Evolutionary conservation across 2,113 vertebrate species (phyloP).

Genomic region (Chrysochloris asiatica): DNA sequence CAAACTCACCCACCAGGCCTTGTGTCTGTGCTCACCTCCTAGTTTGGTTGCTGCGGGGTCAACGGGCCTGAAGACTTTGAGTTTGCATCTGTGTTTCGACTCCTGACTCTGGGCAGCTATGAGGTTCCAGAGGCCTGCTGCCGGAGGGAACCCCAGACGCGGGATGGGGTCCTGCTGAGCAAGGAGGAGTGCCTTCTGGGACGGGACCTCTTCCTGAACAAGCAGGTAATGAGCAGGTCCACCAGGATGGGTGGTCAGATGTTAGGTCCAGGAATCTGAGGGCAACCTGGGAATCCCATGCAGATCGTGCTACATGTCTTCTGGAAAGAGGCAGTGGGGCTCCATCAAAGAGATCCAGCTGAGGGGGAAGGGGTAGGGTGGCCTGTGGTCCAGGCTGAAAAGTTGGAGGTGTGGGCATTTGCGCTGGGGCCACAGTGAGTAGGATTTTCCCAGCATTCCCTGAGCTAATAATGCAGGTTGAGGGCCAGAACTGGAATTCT

Average conservation of each 20-base stretch:
- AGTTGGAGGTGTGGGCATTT: not conserved
- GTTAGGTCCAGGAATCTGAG: not conserved
- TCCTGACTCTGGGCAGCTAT: conserved; percentile 74
- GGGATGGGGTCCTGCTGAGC: conserved; percentile 82
- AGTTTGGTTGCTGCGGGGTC: conserved; percentile 97
- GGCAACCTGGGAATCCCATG: not conserved
- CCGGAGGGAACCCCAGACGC: conserved; percentile 85
- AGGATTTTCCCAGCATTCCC: not conserved
- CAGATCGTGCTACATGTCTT: accelerated
- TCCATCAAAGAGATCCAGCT: too few relatives aligned
- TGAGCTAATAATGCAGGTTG: not conserved
- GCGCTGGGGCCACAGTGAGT: not conserved
- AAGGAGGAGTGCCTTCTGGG: conserved; percentile 88
- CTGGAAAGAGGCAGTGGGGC: accelerated
- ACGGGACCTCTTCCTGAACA: conserved; percentile 86
- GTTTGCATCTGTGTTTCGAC: conserved; percentile 83
- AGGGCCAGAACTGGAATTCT: not conserved
- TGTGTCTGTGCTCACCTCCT: conserved; percentile 44
- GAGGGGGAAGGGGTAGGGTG: too few relatives aligned
- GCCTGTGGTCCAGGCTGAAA: not conserved
- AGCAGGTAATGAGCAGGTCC: conserved; percentile 85
- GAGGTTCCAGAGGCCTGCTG: conserved; percentile 91
- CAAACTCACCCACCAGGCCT: not conserved
- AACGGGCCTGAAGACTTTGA: conserved; percentile 93
- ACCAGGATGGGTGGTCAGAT: not conserved